A percentile compares a stretch with the other conserved stretches of the same genome.
These are phyloP conservation scores for Xiphorhynchus erythropygius DNA, from an alignment of 2,797 vertebrate genomes.

Conservation along the genomic window DNA sequence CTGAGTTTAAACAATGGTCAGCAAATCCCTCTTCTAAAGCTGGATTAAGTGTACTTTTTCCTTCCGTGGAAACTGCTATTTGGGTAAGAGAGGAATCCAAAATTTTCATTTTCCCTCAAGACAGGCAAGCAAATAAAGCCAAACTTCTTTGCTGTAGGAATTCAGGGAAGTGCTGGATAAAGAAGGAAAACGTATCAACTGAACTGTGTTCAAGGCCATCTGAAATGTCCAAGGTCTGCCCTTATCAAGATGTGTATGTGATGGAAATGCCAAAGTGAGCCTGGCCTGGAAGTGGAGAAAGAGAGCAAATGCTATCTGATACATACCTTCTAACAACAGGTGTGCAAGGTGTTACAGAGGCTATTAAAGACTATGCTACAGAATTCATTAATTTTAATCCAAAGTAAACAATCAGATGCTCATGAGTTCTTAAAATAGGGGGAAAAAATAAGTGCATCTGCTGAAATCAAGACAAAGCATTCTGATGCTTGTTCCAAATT, in stretches of 20 bases:
- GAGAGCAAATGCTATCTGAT: background rate
- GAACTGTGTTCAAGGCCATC: background rate
- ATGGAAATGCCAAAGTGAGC: background rate
- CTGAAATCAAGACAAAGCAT: background rate
- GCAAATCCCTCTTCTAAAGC: slow-evolving; percentile 63
- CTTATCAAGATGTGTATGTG: background rate
- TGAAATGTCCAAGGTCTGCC: background rate
- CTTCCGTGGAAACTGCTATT: slow-evolving; percentile 52
- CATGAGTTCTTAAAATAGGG: background rate
- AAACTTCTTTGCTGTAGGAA: background rate
- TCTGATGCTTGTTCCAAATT: background rate
- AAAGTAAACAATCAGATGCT: background rate
- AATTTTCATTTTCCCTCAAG: slow-evolving; percentile 37
- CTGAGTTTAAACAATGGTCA: slow-evolving; percentile 60
- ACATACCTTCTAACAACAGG: background rate
- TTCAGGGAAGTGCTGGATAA: background rate
- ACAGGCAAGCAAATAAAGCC: slow-evolving; percentile 7
- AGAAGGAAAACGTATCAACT: background rate
- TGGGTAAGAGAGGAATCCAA: slow-evolving; percentile 37
- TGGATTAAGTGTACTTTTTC: slow-evolving; percentile 71
- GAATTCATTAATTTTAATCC: background rate
- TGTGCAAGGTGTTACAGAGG: background rate
- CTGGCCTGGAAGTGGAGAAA: background rate
- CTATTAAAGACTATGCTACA: background rate
- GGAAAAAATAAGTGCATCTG: background rate